These are phyloP conservation scores for Zapus hudsonius DNA, from an alignment of 2,113 vertebrate species.

Conservation along the genomic window DNA sequence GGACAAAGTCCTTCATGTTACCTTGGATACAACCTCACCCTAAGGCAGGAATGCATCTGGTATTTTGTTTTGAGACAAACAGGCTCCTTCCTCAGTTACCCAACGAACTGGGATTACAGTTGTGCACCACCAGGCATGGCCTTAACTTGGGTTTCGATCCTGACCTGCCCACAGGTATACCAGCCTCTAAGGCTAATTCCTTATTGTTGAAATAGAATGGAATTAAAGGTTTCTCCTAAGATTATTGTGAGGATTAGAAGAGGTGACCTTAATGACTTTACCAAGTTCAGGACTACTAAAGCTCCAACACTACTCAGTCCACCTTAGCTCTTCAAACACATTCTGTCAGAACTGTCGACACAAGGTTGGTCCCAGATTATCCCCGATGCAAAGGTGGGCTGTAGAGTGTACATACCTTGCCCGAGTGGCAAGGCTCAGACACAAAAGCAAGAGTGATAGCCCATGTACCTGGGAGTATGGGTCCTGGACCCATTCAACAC, in stretches of 20 bases:
- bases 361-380: background rate
- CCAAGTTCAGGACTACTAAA: background rate
- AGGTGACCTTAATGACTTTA: background rate
- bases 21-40: background rate
- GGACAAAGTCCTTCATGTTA: background rate
- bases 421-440: background rate
- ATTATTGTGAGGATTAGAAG: background rate
- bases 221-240: background rate
- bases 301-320: background rate
- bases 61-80: background rate
- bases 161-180: background rate
- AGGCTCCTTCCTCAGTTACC: background rate
- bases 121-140: background rate
- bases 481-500: background rate
- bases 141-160: background rate
- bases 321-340: no score
- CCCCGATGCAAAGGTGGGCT: background rate
- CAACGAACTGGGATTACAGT: background rate
- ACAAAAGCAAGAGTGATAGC: background rate
- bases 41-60: background rate
- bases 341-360: background rate
- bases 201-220: background rate
- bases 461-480: background rate
- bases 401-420: background rate
- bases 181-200: background rate